Percentiles rank a stretch among this genome's conserved stretches.
Conservation (phyloP, 2,888 invertebrate species). For the Euproctis similis region DNA sequence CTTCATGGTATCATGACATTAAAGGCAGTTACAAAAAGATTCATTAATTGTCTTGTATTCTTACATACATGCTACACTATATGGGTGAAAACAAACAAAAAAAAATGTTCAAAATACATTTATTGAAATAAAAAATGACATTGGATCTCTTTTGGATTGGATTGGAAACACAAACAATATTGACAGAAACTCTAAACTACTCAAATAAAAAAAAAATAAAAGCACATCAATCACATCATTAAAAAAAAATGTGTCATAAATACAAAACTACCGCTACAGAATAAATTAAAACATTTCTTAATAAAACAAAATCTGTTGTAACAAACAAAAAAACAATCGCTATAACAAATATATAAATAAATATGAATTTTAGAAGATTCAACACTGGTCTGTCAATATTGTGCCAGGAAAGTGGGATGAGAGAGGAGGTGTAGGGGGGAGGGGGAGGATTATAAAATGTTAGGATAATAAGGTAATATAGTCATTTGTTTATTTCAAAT, state of each 20-base stretch:
- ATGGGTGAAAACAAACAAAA: conserved; percentile 37
- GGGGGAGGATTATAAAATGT: conserved; percentile 14
- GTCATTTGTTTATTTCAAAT: conserved; percentile 71
- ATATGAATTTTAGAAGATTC: conserved; percentile 63
- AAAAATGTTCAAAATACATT: conserved; percentile 56
- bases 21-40: too few relatives aligned
- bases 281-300: conserved; percentile 68
- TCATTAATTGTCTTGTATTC: too few relatives aligned
- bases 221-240: conserved; percentile 42
- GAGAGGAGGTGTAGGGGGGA: conserved; percentile 12
- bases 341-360: conserved; percentile 67
- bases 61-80: too few relatives aligned
- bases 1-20: too few relatives aligned
- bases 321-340: conserved; percentile 66
- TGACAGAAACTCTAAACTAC: conserved; percentile 68
- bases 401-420: conserved; percentile 30
- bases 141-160: conserved; percentile 59
- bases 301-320: conserved; percentile 67
- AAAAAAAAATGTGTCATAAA: conserved; percentile 50
- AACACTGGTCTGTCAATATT: conserved; percentile 77
- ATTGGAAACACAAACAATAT: conserved; percentile 70
- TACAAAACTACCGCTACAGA: conserved; percentile 57
- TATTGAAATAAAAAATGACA: conserved; percentile 76
- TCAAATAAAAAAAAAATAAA: conserved; percentile 45
- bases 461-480: too few relatives aligned